phyloP scores from a whole-genome alignment of 2,113 vertebrate species.

The Butorides virescens region DNA sequence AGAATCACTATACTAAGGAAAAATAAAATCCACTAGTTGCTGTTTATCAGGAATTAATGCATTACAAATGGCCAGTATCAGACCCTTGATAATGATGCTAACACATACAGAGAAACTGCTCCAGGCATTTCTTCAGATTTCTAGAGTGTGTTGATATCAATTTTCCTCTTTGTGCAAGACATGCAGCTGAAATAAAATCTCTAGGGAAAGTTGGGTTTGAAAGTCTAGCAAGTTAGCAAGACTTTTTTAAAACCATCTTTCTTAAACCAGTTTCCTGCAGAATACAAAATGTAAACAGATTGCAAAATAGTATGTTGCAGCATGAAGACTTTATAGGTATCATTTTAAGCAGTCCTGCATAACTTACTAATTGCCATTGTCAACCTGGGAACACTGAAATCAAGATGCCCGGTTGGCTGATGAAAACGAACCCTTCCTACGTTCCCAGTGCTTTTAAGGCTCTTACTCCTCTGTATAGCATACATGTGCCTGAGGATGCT shows the following conservation, averaged over 20 bases:
- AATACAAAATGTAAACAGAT: background rate
- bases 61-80: background rate
- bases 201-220: background rate
- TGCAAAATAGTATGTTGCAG: background rate
- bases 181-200: background rate
- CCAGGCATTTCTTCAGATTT: background rate
- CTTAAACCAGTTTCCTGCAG: background rate
- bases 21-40: background rate
- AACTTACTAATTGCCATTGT: background rate
- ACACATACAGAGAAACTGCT: background rate
- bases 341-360: background rate
- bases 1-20: background rate
- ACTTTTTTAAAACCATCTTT: background rate
- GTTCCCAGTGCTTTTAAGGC: background rate
- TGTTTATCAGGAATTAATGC: background rate
- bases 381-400: background rate
- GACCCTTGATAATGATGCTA: background rate
- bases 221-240: background rate
- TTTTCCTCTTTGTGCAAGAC: background rate
- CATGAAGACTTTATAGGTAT: background rate
- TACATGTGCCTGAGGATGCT: accelerated
- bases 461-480: background rate
- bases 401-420: background rate
- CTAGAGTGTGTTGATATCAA: background rate
- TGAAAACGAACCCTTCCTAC: background rate